Base-by-base conservation (phyloP, 1,140 invertebrate genomes). In the Anagrus nilaparvatae region DNA sequence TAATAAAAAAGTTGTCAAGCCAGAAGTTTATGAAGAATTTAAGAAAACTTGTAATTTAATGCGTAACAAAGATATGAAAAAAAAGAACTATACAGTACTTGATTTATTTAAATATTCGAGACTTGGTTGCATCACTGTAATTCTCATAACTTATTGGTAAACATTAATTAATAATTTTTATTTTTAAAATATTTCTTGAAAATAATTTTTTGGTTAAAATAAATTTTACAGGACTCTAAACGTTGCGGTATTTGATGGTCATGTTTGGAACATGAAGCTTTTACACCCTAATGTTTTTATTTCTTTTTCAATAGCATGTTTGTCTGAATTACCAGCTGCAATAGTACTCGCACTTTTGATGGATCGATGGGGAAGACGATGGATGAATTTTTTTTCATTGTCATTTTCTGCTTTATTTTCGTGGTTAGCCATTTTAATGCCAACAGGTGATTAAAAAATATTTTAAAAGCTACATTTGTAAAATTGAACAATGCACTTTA, bases 251-350 rank as follows among this genome's bases (percentile, higher is more conserved):
- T 90, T 90, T 52, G 86, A 89, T 51, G 86, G 85, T 1, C 84
- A 89, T 56, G 84, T 88, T 2, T 73, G 86, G 60, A 87, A 87
- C 50, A 83, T 87, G 23, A 82, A 83, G 14, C 76, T 83, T 2
- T 61, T 89, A 6, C 82, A 81, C 12, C 64, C 86, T 44, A 77
- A 87, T 49, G 73, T 87, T 1, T 90, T 88, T 57, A 58, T 82
- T n/a, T 86, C 85, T 1, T 90, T 89, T 58, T 86, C 84, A 1
- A 67, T 90, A 2, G 84, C 86, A 0, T 77, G 81, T 3, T 77
- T 83, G n/a, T 87, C 84, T 0, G 84, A 87, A 59, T 67, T 87
- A 40, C 87, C 87, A 1, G 86, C 86, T 23, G 85, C 88, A 56
- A 74, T 85, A 3, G 72, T 90, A 18, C 65, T 89, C 8, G 83